Evolutionary conservation across 1,140 invertebrate genomes (phyloP).

Genomic region (Arion vulgaris): DNA sequence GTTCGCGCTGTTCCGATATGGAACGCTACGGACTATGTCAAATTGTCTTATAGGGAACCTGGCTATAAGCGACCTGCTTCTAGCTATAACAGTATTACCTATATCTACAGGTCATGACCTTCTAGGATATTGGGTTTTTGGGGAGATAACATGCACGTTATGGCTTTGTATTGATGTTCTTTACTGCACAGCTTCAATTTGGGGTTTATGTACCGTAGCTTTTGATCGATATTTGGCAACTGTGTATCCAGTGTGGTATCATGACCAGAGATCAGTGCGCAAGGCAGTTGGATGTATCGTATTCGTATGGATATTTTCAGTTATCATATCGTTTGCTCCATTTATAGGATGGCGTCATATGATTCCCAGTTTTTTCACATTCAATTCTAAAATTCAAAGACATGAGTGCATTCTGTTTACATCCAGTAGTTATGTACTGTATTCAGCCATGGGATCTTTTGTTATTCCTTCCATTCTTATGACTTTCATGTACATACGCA

Average conservation of each 20-base stretch:
- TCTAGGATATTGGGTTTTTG: conserved; percentile 72
- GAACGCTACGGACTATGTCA: conserved; percentile 69
- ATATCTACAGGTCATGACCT: conserved; percentile 69
- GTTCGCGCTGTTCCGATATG: conserved; percentile 66
- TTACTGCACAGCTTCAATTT: conserved; percentile 74
- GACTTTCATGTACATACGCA: conserved; percentile 96
- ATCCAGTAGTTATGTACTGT: conserved; percentile 91
- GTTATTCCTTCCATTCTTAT: conserved; percentile 96
- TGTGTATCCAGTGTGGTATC: conserved; percentile 73
- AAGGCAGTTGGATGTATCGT: conserved; percentile 68
- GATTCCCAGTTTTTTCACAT: conserved; percentile 62
- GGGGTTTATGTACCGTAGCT: conserved; percentile 72
- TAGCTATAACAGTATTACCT: conserved; percentile 71
- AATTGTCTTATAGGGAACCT: conserved; percentile 73
- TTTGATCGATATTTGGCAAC: conserved; percentile 73
- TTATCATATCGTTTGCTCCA: conserved; percentile 69
- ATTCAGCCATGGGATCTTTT: conserved; percentile 94
- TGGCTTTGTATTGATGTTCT: conserved; percentile 72
- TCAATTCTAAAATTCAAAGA: conserved; percentile 55
- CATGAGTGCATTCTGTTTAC: conserved; percentile 71
- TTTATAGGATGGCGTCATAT: conserved; percentile 71
- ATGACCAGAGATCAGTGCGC: conserved; percentile 62
- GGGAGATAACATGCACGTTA: conserved; percentile 63
- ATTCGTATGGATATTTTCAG: conserved; percentile 72
- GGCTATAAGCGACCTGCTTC: conserved; percentile 71